A percentile compares a stretch with the other conserved stretches of the same genome.
These are phyloP conservation scores for Hypotaenidia philippensis DNA, from an alignment of 2,797 vertebrate genomes.

Conservation along the genomic window DNA sequence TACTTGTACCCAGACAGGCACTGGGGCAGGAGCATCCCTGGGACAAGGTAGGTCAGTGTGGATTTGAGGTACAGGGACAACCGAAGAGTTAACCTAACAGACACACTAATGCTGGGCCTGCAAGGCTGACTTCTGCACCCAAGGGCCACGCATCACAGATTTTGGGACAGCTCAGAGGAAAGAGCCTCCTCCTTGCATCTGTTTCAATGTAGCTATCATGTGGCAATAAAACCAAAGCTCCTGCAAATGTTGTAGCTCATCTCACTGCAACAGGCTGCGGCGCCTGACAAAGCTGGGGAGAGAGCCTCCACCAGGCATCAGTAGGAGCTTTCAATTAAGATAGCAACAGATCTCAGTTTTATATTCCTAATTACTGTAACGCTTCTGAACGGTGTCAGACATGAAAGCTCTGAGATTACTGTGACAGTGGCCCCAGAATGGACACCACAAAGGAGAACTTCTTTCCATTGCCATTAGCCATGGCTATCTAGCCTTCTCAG, in stretches of 20 bases:
- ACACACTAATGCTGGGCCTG: not conserved
- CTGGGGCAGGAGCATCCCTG: not conserved
- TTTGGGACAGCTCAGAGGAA: not conserved
- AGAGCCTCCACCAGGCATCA: not conserved
- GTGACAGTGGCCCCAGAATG: not conserved
- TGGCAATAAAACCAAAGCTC: not conserved
- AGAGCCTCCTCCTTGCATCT: not conserved
- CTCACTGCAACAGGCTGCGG: not conserved
- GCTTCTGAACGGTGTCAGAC: not conserved
- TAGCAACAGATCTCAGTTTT: not conserved
- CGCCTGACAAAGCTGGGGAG: not conserved
- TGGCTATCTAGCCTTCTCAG: not conserved
- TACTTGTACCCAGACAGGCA: fast-evolving
- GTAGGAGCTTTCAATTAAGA: not conserved
- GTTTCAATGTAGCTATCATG: not conserved
- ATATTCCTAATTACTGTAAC: not conserved
- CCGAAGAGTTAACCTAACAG: not conserved
- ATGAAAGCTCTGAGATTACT: not conserved
- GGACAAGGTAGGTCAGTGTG: fast-evolving
- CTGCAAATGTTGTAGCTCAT: not conserved
- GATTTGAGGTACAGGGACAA: not conserved
- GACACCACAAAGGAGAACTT: not conserved
- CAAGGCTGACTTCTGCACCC: not conserved
- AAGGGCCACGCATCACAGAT: fast-evolving
- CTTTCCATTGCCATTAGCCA: not conserved